A percentile compares a stretch with the other conserved stretches of the same genome.
Evolutionary conservation across 1,140 invertebrate genomes (phyloP).

Genomic region (Teleopsis dalmanni): DNA sequence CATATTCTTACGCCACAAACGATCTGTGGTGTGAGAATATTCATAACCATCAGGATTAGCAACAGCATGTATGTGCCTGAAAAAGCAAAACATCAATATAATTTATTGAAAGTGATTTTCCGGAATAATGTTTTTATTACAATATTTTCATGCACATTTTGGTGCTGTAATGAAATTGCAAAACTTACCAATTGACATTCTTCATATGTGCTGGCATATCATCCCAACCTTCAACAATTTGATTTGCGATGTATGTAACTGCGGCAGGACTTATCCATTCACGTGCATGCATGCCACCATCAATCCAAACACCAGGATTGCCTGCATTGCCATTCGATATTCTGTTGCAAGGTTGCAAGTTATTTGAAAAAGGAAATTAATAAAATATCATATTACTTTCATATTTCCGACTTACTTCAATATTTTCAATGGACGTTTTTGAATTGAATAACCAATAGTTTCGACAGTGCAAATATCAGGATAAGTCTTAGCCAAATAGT

Average conservation of each 20-base stretch:
- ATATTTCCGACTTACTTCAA: conserved; percentile 44
- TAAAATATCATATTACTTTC: not conserved
- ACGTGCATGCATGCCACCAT: conserved; percentile 77
- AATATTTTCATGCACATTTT: too few relatives aligned
- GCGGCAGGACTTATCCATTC: conserved; percentile 89
- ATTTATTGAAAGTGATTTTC: not conserved
- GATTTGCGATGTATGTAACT: conserved; percentile 72
- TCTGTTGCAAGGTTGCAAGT: conserved; percentile 26
- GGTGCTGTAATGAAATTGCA: not conserved
- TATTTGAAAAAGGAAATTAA: not conserved
- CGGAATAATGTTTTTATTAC: not conserved
- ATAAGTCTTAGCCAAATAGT: conserved; percentile 65
- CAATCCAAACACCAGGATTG: conserved; percentile 58
- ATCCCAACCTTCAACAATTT: conserved; percentile 66
- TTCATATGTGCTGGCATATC: conserved; percentile 61
- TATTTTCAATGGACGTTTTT: conserved; percentile 66
- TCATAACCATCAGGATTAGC: conserved; percentile 85
- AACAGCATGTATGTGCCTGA: conserved; percentile 65
- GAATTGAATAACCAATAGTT: conserved; percentile 66
- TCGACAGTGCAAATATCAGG: conserved; percentile 59
- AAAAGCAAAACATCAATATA: not conserved
- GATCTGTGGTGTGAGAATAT: conserved; percentile 64
- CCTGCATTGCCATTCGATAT: conserved; percentile 57
- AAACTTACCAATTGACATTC: conserved; percentile 64
- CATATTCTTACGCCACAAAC: conserved; percentile 78